phyloP scores from a whole-genome alignment of 2,113 vertebrate species.

The Pachycephala philippinensis region DNA sequence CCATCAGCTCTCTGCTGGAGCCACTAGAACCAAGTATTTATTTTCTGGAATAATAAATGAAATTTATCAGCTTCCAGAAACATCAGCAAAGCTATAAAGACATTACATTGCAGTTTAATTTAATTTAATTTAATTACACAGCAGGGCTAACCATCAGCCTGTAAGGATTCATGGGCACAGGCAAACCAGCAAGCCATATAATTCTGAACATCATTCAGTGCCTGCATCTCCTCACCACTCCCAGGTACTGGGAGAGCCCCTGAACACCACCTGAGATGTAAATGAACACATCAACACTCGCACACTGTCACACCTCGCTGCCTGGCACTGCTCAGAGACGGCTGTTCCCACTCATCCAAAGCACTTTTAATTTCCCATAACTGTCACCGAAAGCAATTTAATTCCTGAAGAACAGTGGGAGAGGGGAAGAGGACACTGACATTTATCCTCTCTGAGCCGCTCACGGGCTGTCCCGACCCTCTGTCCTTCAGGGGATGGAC shows the following conservation, averaged over 20 bases:
- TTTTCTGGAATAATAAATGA: background rate
- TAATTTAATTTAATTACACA: background rate
- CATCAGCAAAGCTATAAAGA: background rate
- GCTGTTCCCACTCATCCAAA: background rate
- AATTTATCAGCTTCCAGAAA: background rate
- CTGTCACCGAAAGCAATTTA: background rate
- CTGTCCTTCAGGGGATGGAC: accelerated
- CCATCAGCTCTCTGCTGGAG: background rate
- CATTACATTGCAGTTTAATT: background rate
- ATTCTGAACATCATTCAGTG: background rate
- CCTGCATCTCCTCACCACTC: background rate
- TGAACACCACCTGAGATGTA: background rate
- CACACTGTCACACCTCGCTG: background rate
- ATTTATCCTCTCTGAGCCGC: background rate
- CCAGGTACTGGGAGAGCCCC: background rate
- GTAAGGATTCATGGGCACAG: background rate
- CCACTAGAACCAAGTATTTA: background rate
- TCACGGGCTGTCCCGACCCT: accelerated
- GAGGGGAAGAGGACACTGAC: background rate
- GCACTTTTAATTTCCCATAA: background rate
- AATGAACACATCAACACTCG: background rate
- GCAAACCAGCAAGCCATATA: accelerated
- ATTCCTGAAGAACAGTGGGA: background rate
- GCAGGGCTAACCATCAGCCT: background rate
- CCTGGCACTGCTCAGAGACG: background rate